Evolutionary conservation across 2,113 vertebrate genomes (phyloP), one percentile per base, ranked within the genome.

Genomic region (Alethe castanea): DNA sequence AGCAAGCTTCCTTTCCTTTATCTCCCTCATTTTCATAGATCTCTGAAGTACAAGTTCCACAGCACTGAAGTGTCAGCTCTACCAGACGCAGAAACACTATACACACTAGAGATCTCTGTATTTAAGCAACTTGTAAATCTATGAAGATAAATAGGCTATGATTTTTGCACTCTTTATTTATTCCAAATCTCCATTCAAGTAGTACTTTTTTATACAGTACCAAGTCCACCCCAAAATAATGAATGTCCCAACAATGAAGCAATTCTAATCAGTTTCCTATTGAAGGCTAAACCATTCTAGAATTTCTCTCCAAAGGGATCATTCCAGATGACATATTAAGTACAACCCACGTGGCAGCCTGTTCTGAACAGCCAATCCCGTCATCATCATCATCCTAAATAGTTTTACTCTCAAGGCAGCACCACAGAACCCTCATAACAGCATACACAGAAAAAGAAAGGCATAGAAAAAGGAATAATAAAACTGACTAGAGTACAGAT

Each of bases 401-500:
- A 35, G 54, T 64, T 94, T 72, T 80, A 72, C 23, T 35, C 56
- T 28, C 12, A 76, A 66, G 52, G 65, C 12, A 81, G 36, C 13
- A 52, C 14, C n/a, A 35, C 1, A 0, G 3, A 62, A 73, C 17
- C 40, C 47, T 74, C 8, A 0, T 19, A 70, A 74, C 16, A 79
- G 11, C 1, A 0, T 5, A 44, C 1, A 0, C 0, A 85, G 42
- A 56, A 81, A 88, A 87, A 28, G 26, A 73, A 57, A 11, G 7
- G 12, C 42, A 66, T 4, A 29, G 79, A 74, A 44, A 12, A 57
- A 47, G 5, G 14, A 85, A 56, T 33, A 9, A 17, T 22, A 67
- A 62, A 60, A 40, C 19, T 35, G 19, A 8, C 40, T 53, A 62
- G 7, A 50, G 11, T 12, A n/a, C 8, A 76, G 40, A 60, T 47